These are phyloP conservation scores for Rutilus rutilus DNA, from an alignment of 2,113 vertebrate species.

Conservation along the genomic window DNA sequence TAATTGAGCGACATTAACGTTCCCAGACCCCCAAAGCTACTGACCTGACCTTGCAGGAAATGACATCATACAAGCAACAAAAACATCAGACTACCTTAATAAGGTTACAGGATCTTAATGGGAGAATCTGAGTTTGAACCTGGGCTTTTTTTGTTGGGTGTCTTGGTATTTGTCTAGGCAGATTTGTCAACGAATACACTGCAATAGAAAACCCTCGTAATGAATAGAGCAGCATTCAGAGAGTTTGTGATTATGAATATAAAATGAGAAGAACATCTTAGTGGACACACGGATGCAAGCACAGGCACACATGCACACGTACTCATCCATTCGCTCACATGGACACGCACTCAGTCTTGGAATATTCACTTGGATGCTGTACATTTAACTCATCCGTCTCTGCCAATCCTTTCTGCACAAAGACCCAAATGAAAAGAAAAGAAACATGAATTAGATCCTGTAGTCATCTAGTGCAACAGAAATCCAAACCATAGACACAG, in stretches of 20 bases:
- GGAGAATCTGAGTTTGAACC: slow-evolving; percentile 28
- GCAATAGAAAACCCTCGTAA: slow-evolving; percentile 35
- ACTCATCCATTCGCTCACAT: slow-evolving; percentile 37
- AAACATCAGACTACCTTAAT: slow-evolving; percentile 57
- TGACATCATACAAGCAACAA: slow-evolving; percentile 48
- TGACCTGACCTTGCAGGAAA: slow-evolving; percentile 44
- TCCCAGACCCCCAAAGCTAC: slow-evolving; percentile 4
- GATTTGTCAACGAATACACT: slow-evolving; percentile 27
- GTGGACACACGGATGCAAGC: slow-evolving; percentile 52
- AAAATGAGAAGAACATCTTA: slow-evolving; percentile 47
- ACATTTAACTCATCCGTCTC: slow-evolving; percentile 55
- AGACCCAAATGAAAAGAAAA: slow-evolving; percentile 71
- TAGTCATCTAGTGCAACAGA: slow-evolving; percentile 94
- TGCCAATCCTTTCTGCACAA: slow-evolving; percentile 65
- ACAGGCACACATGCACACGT: slow-evolving; percentile 55
- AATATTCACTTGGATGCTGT: slow-evolving; percentile 47
- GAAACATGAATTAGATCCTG: slow-evolving; percentile 83
- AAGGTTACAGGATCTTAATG: slow-evolving; percentile 49
- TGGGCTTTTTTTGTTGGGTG: slow-evolving; percentile 30
- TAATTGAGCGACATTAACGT: neutral
- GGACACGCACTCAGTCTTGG: slow-evolving; percentile 53
- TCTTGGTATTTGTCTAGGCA: slow-evolving; percentile 32
- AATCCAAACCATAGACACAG: slow-evolving; percentile 95
- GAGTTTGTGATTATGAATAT: slow-evolving; percentile 44
- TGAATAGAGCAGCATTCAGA: slow-evolving; percentile 58